Conservation (phyloP, 2,797 vertebrate species). For the Acanthopagrus latus region DNA sequence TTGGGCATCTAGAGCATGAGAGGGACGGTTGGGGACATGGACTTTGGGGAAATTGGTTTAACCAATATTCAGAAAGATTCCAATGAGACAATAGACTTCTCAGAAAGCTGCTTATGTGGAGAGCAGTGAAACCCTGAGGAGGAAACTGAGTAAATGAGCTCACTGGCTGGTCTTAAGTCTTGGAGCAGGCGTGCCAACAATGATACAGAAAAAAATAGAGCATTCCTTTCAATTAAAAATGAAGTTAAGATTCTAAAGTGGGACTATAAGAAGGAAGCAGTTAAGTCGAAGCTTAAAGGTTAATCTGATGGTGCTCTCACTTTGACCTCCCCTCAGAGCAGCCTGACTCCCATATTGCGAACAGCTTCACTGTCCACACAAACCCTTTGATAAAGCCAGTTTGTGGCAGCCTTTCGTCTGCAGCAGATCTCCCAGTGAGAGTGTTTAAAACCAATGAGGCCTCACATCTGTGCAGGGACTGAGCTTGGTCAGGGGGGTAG, state of each 20-base stretch:
- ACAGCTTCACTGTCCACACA: constrained; percentile 70
- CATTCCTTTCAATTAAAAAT: constrained; percentile 76
- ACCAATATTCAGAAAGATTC: constrained; percentile 78
- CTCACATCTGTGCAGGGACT: constrained; percentile 78
- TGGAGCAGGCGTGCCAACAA: constrained; percentile 42
- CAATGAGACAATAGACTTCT: constrained; percentile 78
- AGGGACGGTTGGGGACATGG: constrained; percentile 31
- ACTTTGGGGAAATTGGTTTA: constrained; percentile 74
- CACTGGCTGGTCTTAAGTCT: constrained; percentile 56
- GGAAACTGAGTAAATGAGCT: constrained; percentile 78
- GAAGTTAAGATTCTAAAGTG: constrained; percentile 59
- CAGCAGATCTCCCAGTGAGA: constrained; percentile 76
- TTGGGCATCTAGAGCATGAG: constrained; percentile 18
- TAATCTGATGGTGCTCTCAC: constrained; percentile 75
- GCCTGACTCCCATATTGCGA: constrained; percentile 60
- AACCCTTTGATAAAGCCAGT: constrained; percentile 75
- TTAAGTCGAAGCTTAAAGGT: constrained; percentile 72
- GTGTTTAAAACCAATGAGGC: constrained; percentile 81
- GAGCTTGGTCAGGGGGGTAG: constrained; percentile 77
- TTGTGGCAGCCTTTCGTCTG: constrained; percentile 72
- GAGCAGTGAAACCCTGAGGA: constrained; percentile 58
- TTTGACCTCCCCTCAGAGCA: constrained; percentile 62
- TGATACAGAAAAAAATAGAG: constrained; percentile 53
- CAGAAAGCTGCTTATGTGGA: constrained; percentile 75
- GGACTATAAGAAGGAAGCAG: constrained; percentile 72